Conservation (phyloP, 2,888 invertebrate species). For the Melipona beecheii region DNA sequence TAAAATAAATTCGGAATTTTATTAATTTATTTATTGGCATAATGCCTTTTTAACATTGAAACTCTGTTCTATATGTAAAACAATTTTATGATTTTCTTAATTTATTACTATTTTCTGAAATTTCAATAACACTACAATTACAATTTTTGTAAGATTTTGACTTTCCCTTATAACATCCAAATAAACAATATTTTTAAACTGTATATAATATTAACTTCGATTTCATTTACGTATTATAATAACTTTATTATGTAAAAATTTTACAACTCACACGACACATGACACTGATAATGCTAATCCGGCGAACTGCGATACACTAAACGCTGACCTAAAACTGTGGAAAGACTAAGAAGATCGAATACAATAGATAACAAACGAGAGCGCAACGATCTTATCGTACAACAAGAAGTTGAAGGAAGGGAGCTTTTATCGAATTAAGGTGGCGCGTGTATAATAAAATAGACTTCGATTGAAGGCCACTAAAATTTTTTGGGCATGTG, state of each 20-base stretch:
- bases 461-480: constrained; percentile 7
- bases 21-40: background rate
- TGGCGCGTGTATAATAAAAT: background rate
- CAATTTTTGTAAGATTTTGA: constrained; percentile 1
- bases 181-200: background rate
- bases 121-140: background rate
- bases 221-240: background rate
- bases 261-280: background rate
- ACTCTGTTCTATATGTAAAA: background rate
- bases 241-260: background rate
- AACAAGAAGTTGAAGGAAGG: background rate
- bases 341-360: constrained; percentile 1
- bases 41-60: background rate
- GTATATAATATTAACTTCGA: background rate
- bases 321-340: background rate
- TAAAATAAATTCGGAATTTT: background rate
- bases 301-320: background rate
- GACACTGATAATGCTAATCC: background rate
- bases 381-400: constrained; percentile 17
- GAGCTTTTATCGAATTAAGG: background rate
- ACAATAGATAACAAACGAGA: background rate
- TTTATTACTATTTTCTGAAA: background rate
- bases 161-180: background rate
- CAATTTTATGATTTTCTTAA: background rate
- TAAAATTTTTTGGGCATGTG: background rate